A percentile compares a stretch with the other conserved stretches of the same genome.
Conservation (phyloP, 2,797 vertebrate species). For the Myripristis murdjan region DNA sequence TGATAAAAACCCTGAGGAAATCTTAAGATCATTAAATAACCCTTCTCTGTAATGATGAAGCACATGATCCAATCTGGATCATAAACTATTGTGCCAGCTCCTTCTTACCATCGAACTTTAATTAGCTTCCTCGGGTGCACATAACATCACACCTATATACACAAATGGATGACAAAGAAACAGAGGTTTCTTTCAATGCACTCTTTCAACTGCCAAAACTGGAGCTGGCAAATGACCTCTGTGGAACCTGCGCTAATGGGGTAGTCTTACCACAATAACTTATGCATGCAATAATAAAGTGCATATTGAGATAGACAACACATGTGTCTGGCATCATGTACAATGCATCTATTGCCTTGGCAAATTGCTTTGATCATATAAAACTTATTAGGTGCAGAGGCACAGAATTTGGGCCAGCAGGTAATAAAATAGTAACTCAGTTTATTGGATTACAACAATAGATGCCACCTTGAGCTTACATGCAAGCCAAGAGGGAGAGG, state of each 20-base stretch:
- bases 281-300: constrained; percentile 72
- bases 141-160: constrained; percentile 60
- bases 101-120: constrained; percentile 46
- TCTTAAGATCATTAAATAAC: not conserved
- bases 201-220: constrained; percentile 62
- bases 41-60: constrained; percentile 32
- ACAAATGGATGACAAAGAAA: constrained; percentile 65
- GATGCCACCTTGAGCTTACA: constrained; percentile 57
- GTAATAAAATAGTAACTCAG: constrained; percentile 59
- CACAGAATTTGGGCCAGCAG: constrained; percentile 57
- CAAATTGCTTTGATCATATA: constrained; percentile 70
- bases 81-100: constrained; percentile 50
- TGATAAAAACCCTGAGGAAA: not conserved
- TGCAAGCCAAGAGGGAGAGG: constrained; percentile 28
- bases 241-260: constrained; percentile 64
- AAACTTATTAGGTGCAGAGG: constrained; percentile 62
- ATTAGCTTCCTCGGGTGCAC: constrained; percentile 52
- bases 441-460: constrained; percentile 72
- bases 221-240: constrained; percentile 67
- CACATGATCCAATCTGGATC: constrained; percentile 41
- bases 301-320: constrained; percentile 65
- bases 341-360: constrained; percentile 70
- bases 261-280: constrained; percentile 66
- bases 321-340: constrained; percentile 65
- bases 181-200: constrained; percentile 71